Base-by-base conservation (phyloP, 2,888 invertebrate genomes). In the Cryptophagus acutangulus region DNA sequence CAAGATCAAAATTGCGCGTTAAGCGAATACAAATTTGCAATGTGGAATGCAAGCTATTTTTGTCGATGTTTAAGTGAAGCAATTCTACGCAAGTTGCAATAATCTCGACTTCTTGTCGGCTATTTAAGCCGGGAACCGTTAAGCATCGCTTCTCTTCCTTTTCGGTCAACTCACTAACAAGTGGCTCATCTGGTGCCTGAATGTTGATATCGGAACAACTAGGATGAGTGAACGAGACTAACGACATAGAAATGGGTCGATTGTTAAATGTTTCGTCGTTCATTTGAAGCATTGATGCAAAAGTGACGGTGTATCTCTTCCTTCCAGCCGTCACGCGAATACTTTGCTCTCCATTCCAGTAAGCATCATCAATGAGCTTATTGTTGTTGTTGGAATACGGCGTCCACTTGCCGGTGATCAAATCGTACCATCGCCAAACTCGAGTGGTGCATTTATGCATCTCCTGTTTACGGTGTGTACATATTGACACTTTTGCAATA, bases 251-350 rank as follows among this genome's bases (percentile, higher is more conserved):
- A 14, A 89, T 82, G 0, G 88, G 87, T 35, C 88, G 73, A 53
- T 85, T 76, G 55, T 85, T 87, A n/a, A 84, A 84, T 16, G 84
- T 87, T 52, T 88, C 87, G 61, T 88, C 87, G 64, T 87, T 89
- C 44, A 84, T 81, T 72, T 87, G 87, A 0, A 84, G 78, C 87
- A 89, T 87, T 39, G 81, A 79, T 18, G 78, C 79, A 58, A 89
- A 87, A 39, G 84, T 83, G 2, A 88, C 82, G 0, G 82, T 79
- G 61, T 89, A 89, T 24, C 83, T 74, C 51, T 87, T 75, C 2
- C 88, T 71, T 1, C 84, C 83, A 52, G 83, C 84, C 9, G 78
- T 78, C 40, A 89, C 83, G 45, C 83, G 74, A 0, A 81, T 77
- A 43, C 76, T 79, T 14, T 76, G 73, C 48, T 85, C 83, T 1